These are phyloP conservation scores for Drosophila watanabei DNA, from an alignment of 1,140 invertebrate genomes.

Conservation along the genomic window DNA sequence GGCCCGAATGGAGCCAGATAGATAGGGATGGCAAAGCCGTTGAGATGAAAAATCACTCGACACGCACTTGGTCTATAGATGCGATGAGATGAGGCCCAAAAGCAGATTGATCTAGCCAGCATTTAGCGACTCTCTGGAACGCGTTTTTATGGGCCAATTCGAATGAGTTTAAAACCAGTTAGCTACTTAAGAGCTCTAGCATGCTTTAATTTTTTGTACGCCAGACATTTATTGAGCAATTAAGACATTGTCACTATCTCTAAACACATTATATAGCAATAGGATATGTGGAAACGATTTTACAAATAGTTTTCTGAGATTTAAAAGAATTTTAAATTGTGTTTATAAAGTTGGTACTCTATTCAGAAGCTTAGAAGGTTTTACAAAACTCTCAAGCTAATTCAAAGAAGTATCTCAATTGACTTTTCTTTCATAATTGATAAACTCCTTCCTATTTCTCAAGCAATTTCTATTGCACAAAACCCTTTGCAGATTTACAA, in stretches of 20 bases:
- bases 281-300: neutral
- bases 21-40: conserved; percentile 1
- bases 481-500: conserved; percentile 15
- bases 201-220: neutral
- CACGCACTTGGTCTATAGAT: neutral
- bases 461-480: conserved; percentile 23
- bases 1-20: conserved; percentile 23
- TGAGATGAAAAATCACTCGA: conserved; percentile 24
- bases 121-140: neutral
- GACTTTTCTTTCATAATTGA: conserved; percentile 8
- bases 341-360: neutral
- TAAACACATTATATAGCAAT: neutral
- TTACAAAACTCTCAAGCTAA: too few species aligned
- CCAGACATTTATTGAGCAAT: conserved; percentile 17
- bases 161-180: conserved; percentile 18
- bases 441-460: conserved; percentile 17
- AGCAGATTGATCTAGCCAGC: conserved; percentile 7
- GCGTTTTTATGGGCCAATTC: neutral
- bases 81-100: conserved; percentile 8
- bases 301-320: neutral
- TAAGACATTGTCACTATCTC: neutral
- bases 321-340: neutral
- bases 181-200: conserved; percentile 15
- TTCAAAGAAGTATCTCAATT: neutral
- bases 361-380: neutral